Evolutionary conservation across 2,888 invertebrate species (phyloP), one percentile per base, ranked within the genome.

Genomic region (Elegia similella): DNA sequence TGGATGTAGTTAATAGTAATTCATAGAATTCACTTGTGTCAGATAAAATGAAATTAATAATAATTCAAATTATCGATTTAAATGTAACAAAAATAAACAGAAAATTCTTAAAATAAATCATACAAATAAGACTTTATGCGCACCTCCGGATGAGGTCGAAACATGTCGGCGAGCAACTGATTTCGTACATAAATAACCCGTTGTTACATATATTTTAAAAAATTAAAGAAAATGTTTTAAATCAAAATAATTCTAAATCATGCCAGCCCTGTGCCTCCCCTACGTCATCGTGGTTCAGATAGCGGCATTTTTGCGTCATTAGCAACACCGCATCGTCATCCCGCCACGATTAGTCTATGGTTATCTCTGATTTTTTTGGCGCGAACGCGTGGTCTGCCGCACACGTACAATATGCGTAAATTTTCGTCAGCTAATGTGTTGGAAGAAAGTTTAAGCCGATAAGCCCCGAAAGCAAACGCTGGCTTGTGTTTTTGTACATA

Each of bases 261-360:
- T 38, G 8, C 12, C 38, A 38, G 6, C 38, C 38, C 38, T 38
- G 38, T 38, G 79, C 78, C 79, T 69, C 70, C 71, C 69, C 69
- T 68, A 69, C 77, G 75, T 80, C 83, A 80, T 75, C 74, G 69
- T 80, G 82, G 81, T 80, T 71, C 23, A 80, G 82, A 82, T 79
- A 80, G 72, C 76, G 78, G 81, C 53, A 84, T 81, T 83, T 83
- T 86, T 85, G 80, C 87, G 87, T 90, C 90, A 90, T 91, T 91
- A 91, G 80, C 74, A 75, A 59, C 71, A 59, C 76, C 76, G 91
- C 89, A 65, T 62, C 76, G 88, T 90, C 91, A 91, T 78, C 66
- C 72, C 62, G 73, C 67, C 85, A 83, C 89, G 90, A 91, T 91
- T 89, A 88, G 88, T 91, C 90, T 88, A 74, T 81, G 85, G 86